phyloP scores from a whole-genome alignment of 2,888 invertebrate genomes.

The Drosophila colorata region DNA sequence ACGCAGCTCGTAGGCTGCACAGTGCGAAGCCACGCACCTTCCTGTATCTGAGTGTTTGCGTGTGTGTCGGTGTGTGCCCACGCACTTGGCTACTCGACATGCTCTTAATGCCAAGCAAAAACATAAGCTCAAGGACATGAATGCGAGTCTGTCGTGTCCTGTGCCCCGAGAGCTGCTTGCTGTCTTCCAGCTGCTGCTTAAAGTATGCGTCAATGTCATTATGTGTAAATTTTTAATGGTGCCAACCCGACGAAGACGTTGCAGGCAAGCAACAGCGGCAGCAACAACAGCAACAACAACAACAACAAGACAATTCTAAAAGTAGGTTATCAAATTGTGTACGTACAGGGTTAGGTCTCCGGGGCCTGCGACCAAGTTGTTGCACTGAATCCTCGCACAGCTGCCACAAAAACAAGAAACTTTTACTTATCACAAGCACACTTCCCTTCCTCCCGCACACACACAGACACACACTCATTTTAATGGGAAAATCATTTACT shows the following conservation, averaged over 20 bases:
- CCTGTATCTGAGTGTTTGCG: conserved; percentile 6
- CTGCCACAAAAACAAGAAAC: conserved; percentile 57
- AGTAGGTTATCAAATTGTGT: conserved; percentile 80
- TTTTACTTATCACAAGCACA: conserved; percentile 53
- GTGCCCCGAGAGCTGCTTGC: conserved; percentile 1
- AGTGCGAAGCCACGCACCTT: conserved; percentile 50
- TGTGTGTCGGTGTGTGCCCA: conserved; percentile 10
- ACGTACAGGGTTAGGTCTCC: conserved; percentile 40
- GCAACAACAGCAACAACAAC: conserved; percentile 10
- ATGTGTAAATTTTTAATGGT: conserved; percentile 80
- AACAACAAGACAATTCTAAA: conserved; percentile 36
- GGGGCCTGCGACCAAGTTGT: conserved; percentile 51
- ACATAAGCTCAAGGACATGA: conserved; percentile 75
- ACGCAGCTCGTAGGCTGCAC: conserved; percentile 44
- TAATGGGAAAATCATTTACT: conserved; percentile 72
- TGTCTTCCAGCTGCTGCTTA: conserved; percentile 19
- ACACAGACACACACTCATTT: conserved; percentile 28
- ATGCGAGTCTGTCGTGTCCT: conserved; percentile 21
- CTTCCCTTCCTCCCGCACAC: conserved; percentile 3
- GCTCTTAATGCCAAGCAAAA: conserved; percentile 79
- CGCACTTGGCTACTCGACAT: conserved; percentile 62
- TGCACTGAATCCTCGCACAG: conserved; percentile 47
- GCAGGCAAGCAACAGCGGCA: conserved; percentile 30
- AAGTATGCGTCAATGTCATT: conserved; percentile 64
- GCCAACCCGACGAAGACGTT: conserved; percentile 47